Evolutionary conservation across 2,113 vertebrate species (phyloP).

Genomic region (Gadus macrocephalus): DNA sequence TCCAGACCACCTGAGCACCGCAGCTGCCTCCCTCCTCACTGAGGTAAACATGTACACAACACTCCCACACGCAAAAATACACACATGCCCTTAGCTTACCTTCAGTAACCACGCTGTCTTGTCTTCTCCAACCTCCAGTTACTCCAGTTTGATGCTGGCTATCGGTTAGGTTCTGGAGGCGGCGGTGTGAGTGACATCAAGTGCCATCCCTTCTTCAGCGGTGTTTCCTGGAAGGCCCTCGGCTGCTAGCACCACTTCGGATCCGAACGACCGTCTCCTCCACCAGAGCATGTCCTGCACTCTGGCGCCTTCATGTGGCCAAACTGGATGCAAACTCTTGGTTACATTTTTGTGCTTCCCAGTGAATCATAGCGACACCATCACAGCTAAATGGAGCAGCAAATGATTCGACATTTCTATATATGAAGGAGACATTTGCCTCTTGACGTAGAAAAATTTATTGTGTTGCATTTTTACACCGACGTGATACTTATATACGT

Average conservation of each 20-base stretch:
- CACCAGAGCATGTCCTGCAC: neutral
- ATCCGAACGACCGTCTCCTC: neutral
- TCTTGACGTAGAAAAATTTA: constrained; percentile 1
- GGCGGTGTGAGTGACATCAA: constrained; percentile 85
- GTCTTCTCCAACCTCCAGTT: constrained; percentile 68
- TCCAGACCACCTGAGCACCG: constrained; percentile 82
- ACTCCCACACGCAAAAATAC: neutral
- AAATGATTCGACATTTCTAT: neutral
- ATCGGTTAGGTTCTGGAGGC: constrained; percentile 80
- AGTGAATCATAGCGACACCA: constrained; percentile 25
- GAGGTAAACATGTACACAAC: constrained; percentile 71
- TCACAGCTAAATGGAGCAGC: constrained; percentile 14
- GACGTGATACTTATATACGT: constrained; percentile 5
- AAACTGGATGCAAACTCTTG: constrained; percentile 10
- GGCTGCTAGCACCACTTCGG: constrained; percentile 60
- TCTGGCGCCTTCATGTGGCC: constrained; percentile 7
- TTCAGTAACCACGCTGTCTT: neutral
- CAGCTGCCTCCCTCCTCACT: constrained; percentile 82
- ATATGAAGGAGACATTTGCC: neutral
- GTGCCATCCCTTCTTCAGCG: constrained; percentile 88
- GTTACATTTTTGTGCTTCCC: constrained; percentile 37
- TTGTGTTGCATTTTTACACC: constrained; percentile 19
- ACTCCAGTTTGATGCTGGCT: constrained; percentile 83
- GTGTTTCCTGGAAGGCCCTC: constrained; percentile 82
- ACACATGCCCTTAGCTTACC: neutral